A percentile compares a stretch with the other conserved stretches of the same genome.
Evolutionary conservation across 2,797 vertebrate species (phyloP).

Genomic region (Tachyglossus aculeatus): DNA sequence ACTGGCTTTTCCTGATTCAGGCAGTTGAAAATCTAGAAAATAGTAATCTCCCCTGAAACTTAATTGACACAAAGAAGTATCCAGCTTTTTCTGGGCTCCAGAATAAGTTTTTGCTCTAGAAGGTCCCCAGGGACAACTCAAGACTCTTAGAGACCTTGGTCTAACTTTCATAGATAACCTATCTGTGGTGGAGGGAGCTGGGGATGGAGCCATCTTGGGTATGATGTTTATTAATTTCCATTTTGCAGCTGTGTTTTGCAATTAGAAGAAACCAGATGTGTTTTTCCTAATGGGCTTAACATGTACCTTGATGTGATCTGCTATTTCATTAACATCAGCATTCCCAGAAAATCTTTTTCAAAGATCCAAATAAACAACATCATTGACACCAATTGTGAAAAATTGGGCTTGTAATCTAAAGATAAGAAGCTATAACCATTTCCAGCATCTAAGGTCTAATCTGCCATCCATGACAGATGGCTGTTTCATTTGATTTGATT

Average conservation of each 20-base stretch:
- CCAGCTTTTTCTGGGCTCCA: too few species aligned
- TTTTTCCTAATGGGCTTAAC: constrained; percentile 40
- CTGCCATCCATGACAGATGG: constrained; percentile 62
- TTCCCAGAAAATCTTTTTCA: constrained; percentile 37
- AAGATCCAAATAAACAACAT: constrained; percentile 52
- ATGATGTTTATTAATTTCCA: constrained; percentile 41
- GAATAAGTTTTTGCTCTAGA: too few species aligned
- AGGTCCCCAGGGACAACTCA: too few species aligned
- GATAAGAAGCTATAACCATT: constrained; percentile 14
- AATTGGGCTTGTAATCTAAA: constrained; percentile 42
- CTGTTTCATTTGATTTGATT: constrained; percentile 63
- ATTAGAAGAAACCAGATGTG: constrained; percentile 47
- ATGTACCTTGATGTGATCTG: constrained; percentile 56
- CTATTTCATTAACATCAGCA: constrained; percentile 21
- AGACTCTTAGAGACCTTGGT: too few species aligned
- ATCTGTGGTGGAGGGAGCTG: too few species aligned
- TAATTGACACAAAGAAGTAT: too few species aligned
- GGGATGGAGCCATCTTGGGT: constrained; percentile 9
- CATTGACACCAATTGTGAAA: constrained; percentile 55
- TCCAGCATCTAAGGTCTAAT: constrained; percentile 49
- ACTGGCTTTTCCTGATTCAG: too few species aligned
- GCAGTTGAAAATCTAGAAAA: too few species aligned
- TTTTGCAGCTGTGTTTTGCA: constrained; percentile 50
- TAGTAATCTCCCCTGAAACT: too few species aligned
- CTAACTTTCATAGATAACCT: too few species aligned